These are phyloP conservation scores for Cheirogaleus medius DNA, from an alignment of 2,113 vertebrate species.

Conservation along the genomic window DNA sequence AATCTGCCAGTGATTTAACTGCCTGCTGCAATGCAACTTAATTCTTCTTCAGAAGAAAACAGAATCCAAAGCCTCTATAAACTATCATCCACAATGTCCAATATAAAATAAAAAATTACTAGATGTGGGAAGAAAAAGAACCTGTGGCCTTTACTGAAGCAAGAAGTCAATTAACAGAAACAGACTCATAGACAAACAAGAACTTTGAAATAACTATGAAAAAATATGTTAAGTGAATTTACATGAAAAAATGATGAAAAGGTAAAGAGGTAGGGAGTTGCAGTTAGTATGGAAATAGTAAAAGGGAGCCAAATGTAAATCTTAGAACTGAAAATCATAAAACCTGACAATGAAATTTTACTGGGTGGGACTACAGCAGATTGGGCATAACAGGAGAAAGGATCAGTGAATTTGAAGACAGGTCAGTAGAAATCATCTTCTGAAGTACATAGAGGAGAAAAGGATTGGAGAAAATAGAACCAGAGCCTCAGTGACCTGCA, in stretches of 20 bases:
- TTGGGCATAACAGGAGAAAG: neutral
- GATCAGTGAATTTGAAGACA: neutral
- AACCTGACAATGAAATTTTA: neutral
- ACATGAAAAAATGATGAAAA: neutral
- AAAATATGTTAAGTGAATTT: neutral
- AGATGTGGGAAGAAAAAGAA: neutral
- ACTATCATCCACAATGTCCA: neutral
- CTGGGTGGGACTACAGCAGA: neutral
- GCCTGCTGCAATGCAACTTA: neutral
- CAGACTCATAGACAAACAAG: neutral
- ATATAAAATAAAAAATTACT: neutral
- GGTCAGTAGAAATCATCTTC: neutral
- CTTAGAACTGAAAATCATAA: neutral
- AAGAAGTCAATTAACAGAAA: neutral
- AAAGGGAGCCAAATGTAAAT: neutral
- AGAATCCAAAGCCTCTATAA: neutral
- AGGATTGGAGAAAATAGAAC: neutral
- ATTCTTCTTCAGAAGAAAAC: neutral
- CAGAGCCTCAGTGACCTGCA: neutral
- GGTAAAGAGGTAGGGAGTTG: neutral
- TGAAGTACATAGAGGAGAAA: neutral
- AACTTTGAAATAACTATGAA: neutral
- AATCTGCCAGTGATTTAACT: conserved; percentile 5
- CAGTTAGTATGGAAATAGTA: neutral
- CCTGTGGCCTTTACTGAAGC: neutral